Conservation (phyloP, 2,888 invertebrate genomes). For the Orthonevra nobilis region DNA sequence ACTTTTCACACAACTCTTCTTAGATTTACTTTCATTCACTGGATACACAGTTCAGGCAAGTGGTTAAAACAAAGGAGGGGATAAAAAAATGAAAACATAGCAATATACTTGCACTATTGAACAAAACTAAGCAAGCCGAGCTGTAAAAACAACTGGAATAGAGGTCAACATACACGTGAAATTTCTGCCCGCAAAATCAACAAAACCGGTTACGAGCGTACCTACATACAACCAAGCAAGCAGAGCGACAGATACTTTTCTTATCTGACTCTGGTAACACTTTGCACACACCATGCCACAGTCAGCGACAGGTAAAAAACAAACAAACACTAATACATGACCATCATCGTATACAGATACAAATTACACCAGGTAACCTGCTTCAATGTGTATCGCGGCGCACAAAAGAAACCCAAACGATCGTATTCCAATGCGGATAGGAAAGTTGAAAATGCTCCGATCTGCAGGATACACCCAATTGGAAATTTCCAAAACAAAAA, state of each 20-base stretch:
- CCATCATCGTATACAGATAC: neutral
- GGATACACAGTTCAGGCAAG: constrained; percentile 7
- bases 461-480: constrained; percentile 1
- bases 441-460: neutral
- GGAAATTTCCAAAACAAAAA: constrained; percentile 2
- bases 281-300: constrained; percentile 39
- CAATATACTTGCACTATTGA: constrained; percentile 11
- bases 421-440: constrained; percentile 24
- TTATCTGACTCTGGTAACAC: constrained; percentile 56
- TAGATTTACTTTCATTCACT: constrained; percentile 48
- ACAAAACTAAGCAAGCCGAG: constrained; percentile 26
- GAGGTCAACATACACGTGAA: constrained; percentile 70
- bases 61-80: constrained; percentile 30
- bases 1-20: constrained; percentile 21
- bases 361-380: neutral
- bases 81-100: constrained; percentile 39
- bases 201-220: constrained; percentile 57
- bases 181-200: constrained; percentile 54
- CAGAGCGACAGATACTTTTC: constrained; percentile 36
- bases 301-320: constrained; percentile 53
- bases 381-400: constrained; percentile 11
- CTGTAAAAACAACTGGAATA: constrained; percentile 47
- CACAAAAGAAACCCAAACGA: constrained; percentile 37
- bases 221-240: too few relatives aligned
- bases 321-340: constrained; percentile 19